Evolutionary conservation across 2,797 vertebrate genomes (phyloP).

Genomic region (Muraenolepis orangiensis): DNA sequence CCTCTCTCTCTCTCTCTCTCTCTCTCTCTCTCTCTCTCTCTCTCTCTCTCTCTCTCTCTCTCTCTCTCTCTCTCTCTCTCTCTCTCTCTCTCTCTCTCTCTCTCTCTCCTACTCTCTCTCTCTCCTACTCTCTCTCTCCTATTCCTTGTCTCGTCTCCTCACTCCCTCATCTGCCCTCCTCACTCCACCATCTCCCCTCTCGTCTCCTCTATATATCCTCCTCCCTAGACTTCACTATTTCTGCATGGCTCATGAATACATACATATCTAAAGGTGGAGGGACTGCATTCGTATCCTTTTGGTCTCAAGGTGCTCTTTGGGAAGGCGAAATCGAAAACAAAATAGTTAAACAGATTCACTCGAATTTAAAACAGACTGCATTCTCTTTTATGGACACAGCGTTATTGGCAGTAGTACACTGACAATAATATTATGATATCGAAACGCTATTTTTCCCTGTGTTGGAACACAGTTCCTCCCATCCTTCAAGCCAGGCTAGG

Average conservation of each 20-base stretch:
- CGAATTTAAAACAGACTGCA: background rate
- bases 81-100: background rate
- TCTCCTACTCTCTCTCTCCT: background rate
- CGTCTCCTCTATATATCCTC: too few species aligned
- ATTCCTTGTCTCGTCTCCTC: background rate
- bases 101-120: background rate
- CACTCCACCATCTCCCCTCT: background rate
- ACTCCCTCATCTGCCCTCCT: background rate
- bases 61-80: background rate
- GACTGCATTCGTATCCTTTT: too few species aligned
- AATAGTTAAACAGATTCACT: too few species aligned
- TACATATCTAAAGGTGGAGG: too few species aligned
- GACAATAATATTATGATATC: too few species aligned
- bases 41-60: background rate
- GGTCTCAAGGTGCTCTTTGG: too few species aligned
- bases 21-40: background rate
- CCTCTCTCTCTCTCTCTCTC: background rate
- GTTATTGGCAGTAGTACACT: too few species aligned
- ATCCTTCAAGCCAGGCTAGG: constrained; percentile 5
- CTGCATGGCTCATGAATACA: too few species aligned
- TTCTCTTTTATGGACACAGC: background rate
- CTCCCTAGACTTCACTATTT: background rate
- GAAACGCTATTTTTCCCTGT: background rate
- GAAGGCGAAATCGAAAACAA: too few species aligned
- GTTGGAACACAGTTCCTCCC: background rate